Evolutionary conservation across 2,113 vertebrate species (phyloP).

Genomic region (Melospiza melodia): DNA sequence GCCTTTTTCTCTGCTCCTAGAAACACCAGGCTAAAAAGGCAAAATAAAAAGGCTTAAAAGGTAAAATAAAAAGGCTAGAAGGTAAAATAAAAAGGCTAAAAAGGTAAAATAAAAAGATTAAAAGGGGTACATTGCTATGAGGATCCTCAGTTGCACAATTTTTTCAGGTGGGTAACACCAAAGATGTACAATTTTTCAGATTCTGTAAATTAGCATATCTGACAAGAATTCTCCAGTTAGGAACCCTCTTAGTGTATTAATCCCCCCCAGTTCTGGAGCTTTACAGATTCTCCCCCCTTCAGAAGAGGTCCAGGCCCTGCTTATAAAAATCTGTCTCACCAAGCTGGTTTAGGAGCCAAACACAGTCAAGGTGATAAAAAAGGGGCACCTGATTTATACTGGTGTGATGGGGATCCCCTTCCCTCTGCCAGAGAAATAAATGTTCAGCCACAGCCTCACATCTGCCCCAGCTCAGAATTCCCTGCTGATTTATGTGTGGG

Average conservation of each 20-base stretch:
- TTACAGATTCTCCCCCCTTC: neutral
- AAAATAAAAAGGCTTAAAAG: too few species aligned
- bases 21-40: neutral
- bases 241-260: neutral
- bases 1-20: neutral
- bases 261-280: neutral
- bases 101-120: too few species aligned
- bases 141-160: too few species aligned
- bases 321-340: neutral
- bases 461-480: neutral
- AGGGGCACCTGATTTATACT: neutral
- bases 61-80: too few species aligned
- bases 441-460: rapidly evolving
- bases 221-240: neutral
- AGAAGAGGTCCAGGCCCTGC: neutral
- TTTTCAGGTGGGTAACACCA: neutral
- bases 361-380: neutral
- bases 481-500: neutral
- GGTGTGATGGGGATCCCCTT: neutral
- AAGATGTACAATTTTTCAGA: neutral
- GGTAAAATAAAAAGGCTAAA: too few species aligned
- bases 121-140: neutral
- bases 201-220: neutral
- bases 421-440: neutral
- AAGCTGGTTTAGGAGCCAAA: neutral